phyloP scores from a whole-genome alignment of 2,113 vertebrate genomes.

The Scophthalmus maximus region DNA sequence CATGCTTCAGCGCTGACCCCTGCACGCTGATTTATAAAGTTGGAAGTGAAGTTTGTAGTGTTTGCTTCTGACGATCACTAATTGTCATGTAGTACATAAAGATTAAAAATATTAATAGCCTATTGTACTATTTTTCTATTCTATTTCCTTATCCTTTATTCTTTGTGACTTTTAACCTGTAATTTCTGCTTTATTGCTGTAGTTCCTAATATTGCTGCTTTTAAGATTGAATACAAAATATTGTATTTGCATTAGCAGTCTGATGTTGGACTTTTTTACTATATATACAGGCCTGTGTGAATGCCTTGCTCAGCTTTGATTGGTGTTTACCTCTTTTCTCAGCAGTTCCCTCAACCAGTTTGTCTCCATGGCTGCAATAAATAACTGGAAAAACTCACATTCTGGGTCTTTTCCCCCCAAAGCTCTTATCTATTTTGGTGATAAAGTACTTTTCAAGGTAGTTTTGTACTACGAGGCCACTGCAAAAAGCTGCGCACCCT shows the following conservation, averaged over 20 bases:
- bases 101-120: background rate
- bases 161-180: background rate
- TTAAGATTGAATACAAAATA: background rate
- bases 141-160: constrained; percentile 10
- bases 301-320: background rate
- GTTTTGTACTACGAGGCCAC: constrained; percentile 27
- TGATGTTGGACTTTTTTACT: background rate
- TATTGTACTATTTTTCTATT: background rate
- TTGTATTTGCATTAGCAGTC: background rate
- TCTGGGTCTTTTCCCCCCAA: constrained; percentile 15
- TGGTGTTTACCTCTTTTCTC: constrained; percentile 18
- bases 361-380: constrained; percentile 52
- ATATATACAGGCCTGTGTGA: background rate
- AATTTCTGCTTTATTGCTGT: background rate
- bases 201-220: constrained; percentile 2
- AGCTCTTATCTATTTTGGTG: constrained; percentile 49
- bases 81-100: no score
- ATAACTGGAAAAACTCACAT: constrained; percentile 28
- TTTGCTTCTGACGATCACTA: background rate
- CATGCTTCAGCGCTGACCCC: constrained; percentile 7
- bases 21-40: no score
- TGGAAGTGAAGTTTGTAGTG: background rate
- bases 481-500: background rate
- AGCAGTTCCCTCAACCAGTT: constrained; percentile 11
- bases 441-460: constrained; percentile 47